Evolutionary conservation across 2,113 vertebrate species (phyloP).

Genomic region (Ameiurus melas): DNA sequence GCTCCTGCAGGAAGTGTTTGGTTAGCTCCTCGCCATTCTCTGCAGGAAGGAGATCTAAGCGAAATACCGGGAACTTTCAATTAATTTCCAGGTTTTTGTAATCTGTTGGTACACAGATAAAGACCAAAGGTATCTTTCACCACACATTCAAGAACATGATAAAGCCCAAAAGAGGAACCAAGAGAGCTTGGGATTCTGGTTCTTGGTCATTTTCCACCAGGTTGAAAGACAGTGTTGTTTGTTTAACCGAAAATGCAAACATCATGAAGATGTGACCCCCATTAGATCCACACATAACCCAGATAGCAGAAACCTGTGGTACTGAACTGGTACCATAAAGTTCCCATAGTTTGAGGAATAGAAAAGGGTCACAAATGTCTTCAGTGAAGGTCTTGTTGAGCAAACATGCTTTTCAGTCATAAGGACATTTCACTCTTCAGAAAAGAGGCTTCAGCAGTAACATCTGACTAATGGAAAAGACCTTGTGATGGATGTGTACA

Average conservation of each 20-base stretch:
- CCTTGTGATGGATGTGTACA: constrained; percentile 3
- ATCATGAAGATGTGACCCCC: too few species aligned
- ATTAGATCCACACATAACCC: too few species aligned
- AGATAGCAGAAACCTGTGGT: not conserved
- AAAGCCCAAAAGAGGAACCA: not conserved
- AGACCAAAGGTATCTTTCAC: not conserved
- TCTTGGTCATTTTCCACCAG: not conserved
- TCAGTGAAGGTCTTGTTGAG: not conserved
- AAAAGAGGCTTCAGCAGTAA: not conserved
- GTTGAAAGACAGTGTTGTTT: not conserved
- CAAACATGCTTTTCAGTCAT: not conserved
- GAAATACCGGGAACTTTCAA: not conserved
- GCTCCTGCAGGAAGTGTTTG: constrained; percentile 64
- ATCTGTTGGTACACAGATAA: not conserved
- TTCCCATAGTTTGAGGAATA: not conserved
- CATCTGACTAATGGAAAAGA: not conserved
- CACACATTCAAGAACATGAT: not conserved
- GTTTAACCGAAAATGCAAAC: not conserved
- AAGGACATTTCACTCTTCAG: not conserved
- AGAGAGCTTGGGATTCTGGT: not conserved
- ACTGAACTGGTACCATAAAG: not conserved
- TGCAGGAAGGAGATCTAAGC: constrained; percentile 67
- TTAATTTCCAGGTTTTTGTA: not conserved
- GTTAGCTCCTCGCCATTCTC: constrained; percentile 60
- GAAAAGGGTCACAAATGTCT: not conserved